Base-by-base conservation (phyloP, 1,140 invertebrate species). In the Zaprionus camerounensis region DNA sequence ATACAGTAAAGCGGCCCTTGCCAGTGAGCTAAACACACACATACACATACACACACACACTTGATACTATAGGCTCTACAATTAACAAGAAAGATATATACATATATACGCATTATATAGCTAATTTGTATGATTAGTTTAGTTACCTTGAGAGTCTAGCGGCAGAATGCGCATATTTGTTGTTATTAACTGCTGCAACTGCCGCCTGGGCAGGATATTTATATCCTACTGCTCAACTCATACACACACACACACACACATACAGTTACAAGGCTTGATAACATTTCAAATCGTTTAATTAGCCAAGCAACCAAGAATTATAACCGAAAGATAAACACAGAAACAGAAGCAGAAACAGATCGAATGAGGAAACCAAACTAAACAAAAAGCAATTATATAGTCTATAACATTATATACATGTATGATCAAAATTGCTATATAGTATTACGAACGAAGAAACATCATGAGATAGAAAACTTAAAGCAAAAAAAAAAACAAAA, bases 1-100 rank as follows among this genome's bases (percentile, higher is more conserved):
- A 57, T 70, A 69, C 57, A 63, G 66, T 70, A 46, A 63, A 70
- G 58, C 66, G 59, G 68, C 63, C 74, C 74, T 76, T 76, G 74
- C 74, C 74, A 76, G 68, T 70, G 67, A 75, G 38, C 51, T 70
- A 70, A 1, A 61, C 17, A 68, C n/a, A 70, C 26, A 63, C 20
- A 70, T 20, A 69, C 51, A 69, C 34, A 57, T 9, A 78, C 34
- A 67, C 15, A 69, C 34, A 81, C 51, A 77, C 71, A 73, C 76
- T 77, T 66, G 69, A 68, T 75, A 63, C 55, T 80, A 77, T 84
- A 79, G 81, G 73, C 78, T 84, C 81, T 82, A 79, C 71, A 71
- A 72, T 65, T 82, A 82, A 82, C 76, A 73, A 67, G 20, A 67
- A 81, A 63, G 53, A 76, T 70, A 72, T 38, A 62, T 76, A 76